A percentile compares a stretch with the other conserved stretches of the same genome.
Conservation (phyloP, 2,888 invertebrate species). For the Apantesis nais region DNA sequence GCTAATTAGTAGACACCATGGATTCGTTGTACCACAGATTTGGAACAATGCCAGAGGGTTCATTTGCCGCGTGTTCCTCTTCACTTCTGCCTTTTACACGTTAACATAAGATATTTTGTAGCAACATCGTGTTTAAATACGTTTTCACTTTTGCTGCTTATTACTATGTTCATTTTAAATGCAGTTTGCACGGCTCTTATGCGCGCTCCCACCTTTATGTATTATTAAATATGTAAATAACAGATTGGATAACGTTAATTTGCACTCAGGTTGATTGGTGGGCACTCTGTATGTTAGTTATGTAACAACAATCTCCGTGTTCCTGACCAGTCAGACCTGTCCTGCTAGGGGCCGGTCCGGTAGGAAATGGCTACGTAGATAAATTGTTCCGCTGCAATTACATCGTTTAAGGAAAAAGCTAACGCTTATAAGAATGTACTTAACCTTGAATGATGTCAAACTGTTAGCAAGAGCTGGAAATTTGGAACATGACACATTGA, state of each 20-base stretch:
- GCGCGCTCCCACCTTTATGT: slow-evolving; percentile 29
- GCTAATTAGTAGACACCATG: slow-evolving; percentile 40
- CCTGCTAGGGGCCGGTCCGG: slow-evolving; percentile 46
- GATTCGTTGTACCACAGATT: slow-evolving; percentile 28
- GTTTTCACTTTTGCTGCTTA: slow-evolving; percentile 35
- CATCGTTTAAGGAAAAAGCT: slow-evolving; percentile 30
- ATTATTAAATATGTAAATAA: slow-evolving; percentile 28
- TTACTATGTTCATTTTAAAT: slow-evolving; percentile 33
- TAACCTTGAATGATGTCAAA: slow-evolving; percentile 56
- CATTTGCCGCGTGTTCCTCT: slow-evolving; percentile 42
- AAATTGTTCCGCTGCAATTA: slow-evolving; percentile 54
- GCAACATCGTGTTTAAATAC: slow-evolving; percentile 27
- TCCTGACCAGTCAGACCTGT: slow-evolving; percentile 48
- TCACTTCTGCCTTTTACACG: slow-evolving; percentile 14
- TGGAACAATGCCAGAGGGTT: slow-evolving; percentile 53
- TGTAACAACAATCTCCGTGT: slow-evolving; percentile 52
- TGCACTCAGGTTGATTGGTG: slow-evolving; percentile 36
- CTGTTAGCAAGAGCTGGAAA: slow-evolving; percentile 20
- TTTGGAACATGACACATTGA: slow-evolving; percentile 25
- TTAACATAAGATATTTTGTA: slow-evolving; percentile 14
- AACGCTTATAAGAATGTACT: slow-evolving; percentile 49
- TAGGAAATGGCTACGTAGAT: slow-evolving; percentile 50
- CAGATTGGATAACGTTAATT: slow-evolving; percentile 46
- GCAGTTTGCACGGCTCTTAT: slow-evolving; percentile 38
- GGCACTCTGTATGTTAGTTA: slow-evolving; percentile 39